Evolutionary conservation across 1,140 invertebrate species (phyloP).

Genomic region (Archegozetes longisetosus): DNA sequence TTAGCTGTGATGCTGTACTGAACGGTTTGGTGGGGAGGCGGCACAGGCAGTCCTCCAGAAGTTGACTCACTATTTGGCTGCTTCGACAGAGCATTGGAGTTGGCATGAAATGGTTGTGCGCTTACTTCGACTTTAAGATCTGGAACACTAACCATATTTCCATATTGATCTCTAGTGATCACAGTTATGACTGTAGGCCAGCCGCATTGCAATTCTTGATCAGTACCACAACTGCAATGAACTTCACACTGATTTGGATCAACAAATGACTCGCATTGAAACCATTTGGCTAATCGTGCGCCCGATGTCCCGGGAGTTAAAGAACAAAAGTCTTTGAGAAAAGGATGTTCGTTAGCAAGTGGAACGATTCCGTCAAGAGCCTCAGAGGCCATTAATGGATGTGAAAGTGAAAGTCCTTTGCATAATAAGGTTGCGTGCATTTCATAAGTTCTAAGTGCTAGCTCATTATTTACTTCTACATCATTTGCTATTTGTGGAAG

Average conservation of each 20-base stretch:
- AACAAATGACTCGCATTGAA: slow-evolving; percentile 79
- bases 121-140: slow-evolving; percentile 52
- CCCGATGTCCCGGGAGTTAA: slow-evolving; percentile 71
- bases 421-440: slow-evolving; percentile 56
- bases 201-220: slow-evolving; percentile 56
- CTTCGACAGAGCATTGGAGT: background rate
- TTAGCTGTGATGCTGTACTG: slow-evolving; percentile 72
- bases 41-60: slow-evolving; percentile 29
- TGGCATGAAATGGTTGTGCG: slow-evolving; percentile 6
- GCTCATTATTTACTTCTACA: slow-evolving; percentile 18
- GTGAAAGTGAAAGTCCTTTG: slow-evolving; percentile 75
- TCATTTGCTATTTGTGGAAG: slow-evolving; percentile 47
- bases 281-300: slow-evolving; percentile 75
- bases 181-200: slow-evolving; percentile 65
- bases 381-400: slow-evolving; percentile 68
- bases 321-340: slow-evolving; percentile 78
- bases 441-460: slow-evolving; percentile 19
- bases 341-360: slow-evolving; percentile 79
- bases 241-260: slow-evolving; percentile 74
- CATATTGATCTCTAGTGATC: slow-evolving; percentile 78
- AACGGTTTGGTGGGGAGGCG: slow-evolving; percentile 47
- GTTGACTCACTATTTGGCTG: background rate
- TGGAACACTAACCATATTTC: slow-evolving; percentile 62
- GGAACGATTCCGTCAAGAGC: slow-evolving; percentile 75
- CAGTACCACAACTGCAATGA: slow-evolving; percentile 38